A percentile compares a stretch with the other conserved stretches of the same genome.
Conservation (phyloP, 2,113 vertebrate genomes). For the Struthio camelus region DNA sequence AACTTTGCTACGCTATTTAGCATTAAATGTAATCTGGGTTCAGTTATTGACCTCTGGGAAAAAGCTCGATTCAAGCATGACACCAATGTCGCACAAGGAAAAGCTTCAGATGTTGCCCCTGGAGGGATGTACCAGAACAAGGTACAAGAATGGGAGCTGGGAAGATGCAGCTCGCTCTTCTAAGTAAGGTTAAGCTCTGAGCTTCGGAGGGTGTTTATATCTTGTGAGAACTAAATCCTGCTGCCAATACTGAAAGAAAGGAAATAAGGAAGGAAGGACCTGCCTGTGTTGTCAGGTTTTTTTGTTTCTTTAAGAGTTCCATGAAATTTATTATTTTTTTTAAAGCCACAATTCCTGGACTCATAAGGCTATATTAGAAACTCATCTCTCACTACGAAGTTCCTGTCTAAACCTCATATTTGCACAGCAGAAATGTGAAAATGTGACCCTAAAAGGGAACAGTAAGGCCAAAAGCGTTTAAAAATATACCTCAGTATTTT, state of each 20-base stretch:
- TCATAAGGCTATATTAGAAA: neutral
- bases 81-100: rapidly evolving
- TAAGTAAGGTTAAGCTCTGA: neutral
- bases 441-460: neutral
- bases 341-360: neutral
- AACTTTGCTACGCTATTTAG: neutral
- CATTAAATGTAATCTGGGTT: neutral
- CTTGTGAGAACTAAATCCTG: neutral
- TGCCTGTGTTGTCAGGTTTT: neutral
- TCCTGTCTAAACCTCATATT: neutral
- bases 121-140: neutral
- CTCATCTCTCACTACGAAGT: rapidly evolving
- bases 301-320: neutral
- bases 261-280: neutral
- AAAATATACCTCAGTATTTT: neutral
- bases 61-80: neutral
- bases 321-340: neutral
- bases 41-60: neutral
- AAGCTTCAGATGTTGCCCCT: neutral
- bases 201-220: neutral
- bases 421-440: neutral
- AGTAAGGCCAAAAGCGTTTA: neutral
- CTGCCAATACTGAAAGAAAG: neutral
- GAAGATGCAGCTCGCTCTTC: neutral
- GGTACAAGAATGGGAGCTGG: neutral